Evolutionary conservation across 2,797 vertebrate species (phyloP), one percentile per base, ranked within the genome.

Genomic region (Podargus strigoides): DNA sequence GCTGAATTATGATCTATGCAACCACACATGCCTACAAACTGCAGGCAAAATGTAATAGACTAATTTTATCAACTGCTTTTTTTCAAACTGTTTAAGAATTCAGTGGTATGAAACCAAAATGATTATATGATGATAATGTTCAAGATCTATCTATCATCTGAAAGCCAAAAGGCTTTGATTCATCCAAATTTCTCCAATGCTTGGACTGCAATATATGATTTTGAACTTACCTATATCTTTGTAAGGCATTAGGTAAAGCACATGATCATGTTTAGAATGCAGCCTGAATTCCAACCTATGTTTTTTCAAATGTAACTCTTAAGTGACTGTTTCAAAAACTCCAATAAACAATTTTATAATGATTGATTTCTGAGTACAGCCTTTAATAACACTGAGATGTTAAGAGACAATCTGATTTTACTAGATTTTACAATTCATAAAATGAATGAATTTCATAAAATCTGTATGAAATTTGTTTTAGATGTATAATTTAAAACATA

Each of bases 401-500:
- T 36, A 23, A 87, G 32, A 88, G 5, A 34, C 22, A 79, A 46
- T 70, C 28, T 53, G 34, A 76, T 89, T 78, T 84, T 62, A 30
- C 42, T 68, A 32, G n/a, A 16, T 64, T 88, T 90, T 66, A 44
- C 42, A 81, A 95, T 81, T 90, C 58, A 84, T 63, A 73, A 68
- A 89, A 90, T 62, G 22, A 90, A 92, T 72, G 13, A 62, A 82
- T 90, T 93, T 85, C 36, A 85, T 62, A 76, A 87, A 92, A 89
- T 78, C 42, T 44, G 28, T 26, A 42, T 24, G 46, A 93, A 87
- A 68, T 67, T 82, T 79, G 18, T 22, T 95, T 94, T 44, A 89
- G 41, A 85, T 89, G 44, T 82, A 72, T 83, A 87, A 87, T 89
- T 93, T 72, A 89, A 68, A 12, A 26, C 19, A 32, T 23, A 85